Conservation (phyloP, 2,888 invertebrate species). For the Epiblema foenella region DNA sequence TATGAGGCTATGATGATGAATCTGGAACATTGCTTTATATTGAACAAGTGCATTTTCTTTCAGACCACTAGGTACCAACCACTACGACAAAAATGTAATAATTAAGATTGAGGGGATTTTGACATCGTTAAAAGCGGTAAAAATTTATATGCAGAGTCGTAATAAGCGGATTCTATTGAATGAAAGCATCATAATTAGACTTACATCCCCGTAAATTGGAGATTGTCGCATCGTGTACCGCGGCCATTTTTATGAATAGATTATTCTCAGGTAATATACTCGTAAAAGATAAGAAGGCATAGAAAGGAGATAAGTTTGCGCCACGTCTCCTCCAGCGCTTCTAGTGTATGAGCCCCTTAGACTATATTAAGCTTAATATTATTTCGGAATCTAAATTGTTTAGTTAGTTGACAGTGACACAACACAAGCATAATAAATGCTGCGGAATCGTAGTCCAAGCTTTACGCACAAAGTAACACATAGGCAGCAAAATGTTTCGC, state of each 20-base stretch:
- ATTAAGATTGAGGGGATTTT: no score
- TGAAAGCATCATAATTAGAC: no score
- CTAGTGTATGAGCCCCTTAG: background rate
- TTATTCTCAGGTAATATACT: no score
- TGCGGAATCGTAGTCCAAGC: background rate
- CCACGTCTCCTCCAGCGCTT: background rate
- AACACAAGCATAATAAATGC: background rate
- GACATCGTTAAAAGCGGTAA: no score
- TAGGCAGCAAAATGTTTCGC: slow-evolving; percentile 27
- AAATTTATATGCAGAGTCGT: no score
- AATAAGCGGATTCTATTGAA: no score
- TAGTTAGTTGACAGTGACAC: background rate
- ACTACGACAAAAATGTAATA: no score
- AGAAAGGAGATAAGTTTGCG: background rate
- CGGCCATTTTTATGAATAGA: no score
- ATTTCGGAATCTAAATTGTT: background rate
- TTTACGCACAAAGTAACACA: slow-evolving; percentile 13
- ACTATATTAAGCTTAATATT: background rate
- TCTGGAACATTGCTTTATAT: slow-evolving; percentile 56
- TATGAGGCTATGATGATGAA: slow-evolving; percentile 99
- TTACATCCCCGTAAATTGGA: no score
- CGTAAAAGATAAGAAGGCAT: no score
- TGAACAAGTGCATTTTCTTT: background rate
- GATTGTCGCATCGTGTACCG: no score
- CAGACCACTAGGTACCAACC: no score